A percentile compares a stretch with the other conserved stretches of the same genome.
Conservation (phyloP, 1,140 invertebrate genomes). For the Dendroctonus valens region DNA sequence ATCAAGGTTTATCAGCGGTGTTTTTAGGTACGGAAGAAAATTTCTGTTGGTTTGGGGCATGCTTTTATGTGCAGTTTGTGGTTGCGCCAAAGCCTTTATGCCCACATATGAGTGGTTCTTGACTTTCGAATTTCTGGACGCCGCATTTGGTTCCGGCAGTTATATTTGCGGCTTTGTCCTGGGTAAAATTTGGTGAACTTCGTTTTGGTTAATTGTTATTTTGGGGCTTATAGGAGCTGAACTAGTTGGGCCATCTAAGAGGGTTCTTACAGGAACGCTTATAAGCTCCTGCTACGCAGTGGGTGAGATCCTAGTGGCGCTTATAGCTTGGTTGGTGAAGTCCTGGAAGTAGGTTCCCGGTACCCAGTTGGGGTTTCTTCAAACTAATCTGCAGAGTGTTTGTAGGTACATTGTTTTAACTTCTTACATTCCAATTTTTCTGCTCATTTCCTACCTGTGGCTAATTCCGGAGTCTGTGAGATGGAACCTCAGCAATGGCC, state of each 20-base stretch:
- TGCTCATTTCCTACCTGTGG: conserved; percentile 46
- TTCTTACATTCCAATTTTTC: conserved; percentile 39
- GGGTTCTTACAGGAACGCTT: conserved; percentile 71
- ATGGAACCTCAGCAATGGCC: conserved; percentile 55
- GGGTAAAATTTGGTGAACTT: conserved; percentile 18
- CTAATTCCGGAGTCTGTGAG: conserved; percentile 55
- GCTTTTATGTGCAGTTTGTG: conserved; percentile 58
- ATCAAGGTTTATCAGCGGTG: not conserved
- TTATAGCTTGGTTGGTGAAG: conserved; percentile 69
- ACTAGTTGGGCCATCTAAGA: conserved; percentile 69
- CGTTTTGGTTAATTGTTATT: not conserved
- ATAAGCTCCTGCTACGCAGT: conserved; percentile 70
- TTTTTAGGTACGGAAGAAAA: conserved; percentile 62
- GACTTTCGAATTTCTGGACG: conserved; percentile 65
- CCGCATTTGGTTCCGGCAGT: conserved; percentile 60
- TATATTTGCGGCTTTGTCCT: conserved; percentile 56
- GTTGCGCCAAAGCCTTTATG: conserved; percentile 64
- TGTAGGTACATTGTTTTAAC: not conserved
- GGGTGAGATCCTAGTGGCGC: conserved; percentile 71
- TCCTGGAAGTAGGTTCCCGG: conserved; percentile 59
- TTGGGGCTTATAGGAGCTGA: conserved; percentile 40
- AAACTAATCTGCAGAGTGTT: not conserved
- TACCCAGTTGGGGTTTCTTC: no score
- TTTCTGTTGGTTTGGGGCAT: conserved; percentile 60
- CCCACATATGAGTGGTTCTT: conserved; percentile 62